Percentiles rank a stretch among this genome's conserved stretches.
These are phyloP conservation scores for Nibea albiflora DNA, from an alignment of 2,113 vertebrate species.

Conservation along the genomic window DNA sequence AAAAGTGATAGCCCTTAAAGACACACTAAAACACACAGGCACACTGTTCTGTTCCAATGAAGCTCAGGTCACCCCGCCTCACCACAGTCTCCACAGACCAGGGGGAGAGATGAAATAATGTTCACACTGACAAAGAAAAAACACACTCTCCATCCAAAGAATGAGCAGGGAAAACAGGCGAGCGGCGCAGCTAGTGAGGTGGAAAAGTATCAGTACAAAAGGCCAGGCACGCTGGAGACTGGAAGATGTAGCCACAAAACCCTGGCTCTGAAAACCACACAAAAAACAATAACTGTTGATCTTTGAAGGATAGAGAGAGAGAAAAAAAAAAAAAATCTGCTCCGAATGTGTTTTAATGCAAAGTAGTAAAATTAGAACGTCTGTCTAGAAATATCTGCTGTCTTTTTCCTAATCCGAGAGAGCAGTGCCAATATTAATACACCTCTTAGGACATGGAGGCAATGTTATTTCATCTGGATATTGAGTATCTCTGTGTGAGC, in stretches of 20 bases:
- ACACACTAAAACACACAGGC: conserved; percentile 7
- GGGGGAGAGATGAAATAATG: conserved; percentile 67
- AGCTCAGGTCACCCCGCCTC: conserved; percentile 48
- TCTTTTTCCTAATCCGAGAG: conserved; percentile 61
- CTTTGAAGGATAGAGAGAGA: conserved; percentile 23
- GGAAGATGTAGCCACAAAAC: conserved; percentile 60
- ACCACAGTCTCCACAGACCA: conserved; percentile 51
- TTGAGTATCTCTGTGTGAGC: conserved; percentile 53
- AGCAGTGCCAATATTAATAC: conserved; percentile 68
- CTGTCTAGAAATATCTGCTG: conserved; percentile 66
- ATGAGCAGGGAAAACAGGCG: conserved; percentile 73
- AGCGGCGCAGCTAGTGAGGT: conserved; percentile 54
- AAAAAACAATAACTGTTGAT: conserved; percentile 65
- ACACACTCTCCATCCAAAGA: conserved; percentile 66
- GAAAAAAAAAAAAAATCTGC: conserved; percentile 31
- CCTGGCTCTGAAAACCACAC: conserved; percentile 47
- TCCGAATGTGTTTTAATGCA: conserved; percentile 55
- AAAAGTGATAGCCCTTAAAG: background rate
- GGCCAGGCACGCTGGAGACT: conserved; percentile 57
- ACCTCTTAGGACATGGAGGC: conserved; percentile 42
- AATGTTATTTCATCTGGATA: conserved; percentile 78
- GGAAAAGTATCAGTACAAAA: conserved; percentile 69
- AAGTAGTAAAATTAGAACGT: conserved; percentile 63
- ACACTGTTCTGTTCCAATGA: conserved; percentile 18
- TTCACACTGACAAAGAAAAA: conserved; percentile 73